Percentiles rank a stretch among this genome's conserved stretches.
Evolutionary conservation across 2,797 vertebrate species (phyloP).

Genomic region (Morelia viridis): DNA sequence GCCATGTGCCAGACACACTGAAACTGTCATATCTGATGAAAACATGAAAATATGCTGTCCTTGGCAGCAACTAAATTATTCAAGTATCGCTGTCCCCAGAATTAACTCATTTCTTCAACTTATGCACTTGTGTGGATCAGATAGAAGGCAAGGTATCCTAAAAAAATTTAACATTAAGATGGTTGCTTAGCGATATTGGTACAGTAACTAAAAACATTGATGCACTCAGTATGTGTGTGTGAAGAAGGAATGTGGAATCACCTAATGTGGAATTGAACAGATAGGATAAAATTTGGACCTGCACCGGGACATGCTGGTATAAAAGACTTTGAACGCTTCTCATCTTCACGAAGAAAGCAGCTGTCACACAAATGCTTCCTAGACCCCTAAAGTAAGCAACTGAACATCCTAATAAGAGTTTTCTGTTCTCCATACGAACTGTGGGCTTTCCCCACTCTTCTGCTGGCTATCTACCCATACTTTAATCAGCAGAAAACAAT

Average conservation of each 20-base stretch:
- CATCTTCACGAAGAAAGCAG: neutral
- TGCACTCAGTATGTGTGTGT: neutral
- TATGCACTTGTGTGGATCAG: neutral
- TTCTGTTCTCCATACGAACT: neutral
- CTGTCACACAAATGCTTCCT: neutral
- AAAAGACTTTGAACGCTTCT: neutral
- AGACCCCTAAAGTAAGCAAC: neutral
- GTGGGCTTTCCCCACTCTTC: neutral
- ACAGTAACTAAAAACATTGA: neutral
- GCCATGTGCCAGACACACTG: neutral
- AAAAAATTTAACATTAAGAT: neutral
- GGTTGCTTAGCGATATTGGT: neutral
- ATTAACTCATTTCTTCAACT: neutral
- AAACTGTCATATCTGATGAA: constrained; percentile 11
- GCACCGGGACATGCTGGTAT: neutral
- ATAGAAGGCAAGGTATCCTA: neutral
- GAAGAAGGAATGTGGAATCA: neutral
- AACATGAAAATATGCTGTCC: neutral
- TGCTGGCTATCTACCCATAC: neutral
- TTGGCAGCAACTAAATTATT: neutral
- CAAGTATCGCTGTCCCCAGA: neutral
- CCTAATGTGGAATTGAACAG: neutral
- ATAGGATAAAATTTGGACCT: neutral
- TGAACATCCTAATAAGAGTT: neutral
- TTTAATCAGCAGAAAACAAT: neutral